phyloP scores from a whole-genome alignment of 1,140 invertebrate species.

The Vanessa atalanta region DNA sequence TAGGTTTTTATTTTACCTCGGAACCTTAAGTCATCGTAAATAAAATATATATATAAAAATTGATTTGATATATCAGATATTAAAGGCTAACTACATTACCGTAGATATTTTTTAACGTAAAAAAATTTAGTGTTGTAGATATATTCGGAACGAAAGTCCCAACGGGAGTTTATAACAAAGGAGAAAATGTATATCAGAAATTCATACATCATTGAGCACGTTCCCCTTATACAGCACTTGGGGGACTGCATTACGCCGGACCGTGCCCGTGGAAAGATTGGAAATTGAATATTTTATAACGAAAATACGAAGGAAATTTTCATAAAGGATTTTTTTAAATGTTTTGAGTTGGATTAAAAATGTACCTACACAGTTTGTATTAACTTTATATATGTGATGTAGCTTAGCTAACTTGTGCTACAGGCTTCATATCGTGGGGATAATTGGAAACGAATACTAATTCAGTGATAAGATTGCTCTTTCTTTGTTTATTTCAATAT shows the following conservation, averaged over 20 bases:
- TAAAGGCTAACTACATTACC: not conserved
- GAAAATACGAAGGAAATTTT: not conserved
- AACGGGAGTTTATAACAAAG: slow-evolving; percentile 5
- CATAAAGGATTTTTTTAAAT: not conserved
- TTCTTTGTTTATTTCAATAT: too few species aligned
- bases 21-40: too few species aligned
- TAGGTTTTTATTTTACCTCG: too few species aligned
- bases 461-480: too few species aligned
- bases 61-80: too few species aligned
- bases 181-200: slow-evolving; percentile 5
- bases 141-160: not conserved
- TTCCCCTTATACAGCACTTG: not conserved
- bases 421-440: too few species aligned
- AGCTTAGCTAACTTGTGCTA: not conserved
- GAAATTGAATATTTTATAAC: slow-evolving; percentile 27
- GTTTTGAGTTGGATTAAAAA: too few species aligned
- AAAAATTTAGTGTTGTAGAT: not conserved
- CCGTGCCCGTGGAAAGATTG: slow-evolving; percentile 16
- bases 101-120: not conserved
- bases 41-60: too few species aligned
- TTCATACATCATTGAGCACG: slow-evolving; percentile 9
- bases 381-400: not conserved
- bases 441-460: too few species aligned
- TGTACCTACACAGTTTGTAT: not conserved
- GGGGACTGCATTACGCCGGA: slow-evolving; percentile 15